Base-by-base conservation (phyloP, 2,113 vertebrate species). In the Sterrhoptilus dennistouni region DNA sequence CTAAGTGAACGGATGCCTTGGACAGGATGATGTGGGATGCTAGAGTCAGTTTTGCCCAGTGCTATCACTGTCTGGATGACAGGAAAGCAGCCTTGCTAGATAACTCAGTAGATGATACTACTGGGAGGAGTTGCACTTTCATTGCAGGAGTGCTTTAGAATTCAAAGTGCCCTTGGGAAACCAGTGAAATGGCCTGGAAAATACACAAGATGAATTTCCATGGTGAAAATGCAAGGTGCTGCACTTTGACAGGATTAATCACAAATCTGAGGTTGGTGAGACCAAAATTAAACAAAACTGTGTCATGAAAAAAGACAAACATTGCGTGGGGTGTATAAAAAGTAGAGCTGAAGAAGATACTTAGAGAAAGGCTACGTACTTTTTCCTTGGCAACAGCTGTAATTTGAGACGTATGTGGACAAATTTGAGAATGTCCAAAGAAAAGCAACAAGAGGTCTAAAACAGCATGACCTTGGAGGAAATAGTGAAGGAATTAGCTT, bases 391-490 rank as follows among this genome's bases (percentile, higher is more conserved):
- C 35, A 35, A 25, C 1, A 3, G 59, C 56, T 77, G 85, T 66
- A 89, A 93, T 88, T 70, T 66, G 59, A 95, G 94, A 47, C 0
- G 0, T 31, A 28, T 40, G 17, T 33, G 57, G 83, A 86, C 71
- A 94, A 88, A 86, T 81, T 75, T 81, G 76, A 90, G 60, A 80
- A 74, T 56, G 56, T 83, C 93, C 60, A 75, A 93, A 81, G 69
- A 59, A 95, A 96, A 95, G 60, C 17, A 95, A 74, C 27, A 75
- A 84, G 64, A 92, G 64, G 89, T 93, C 94, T 93, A 49, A 96
- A 89, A 92, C 93, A 78, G 47, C 68, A 59, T 89, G 94, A 96
- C 86, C 93, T 81, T 91, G 64, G 68, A 95, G 93, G 91, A 95
- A 96, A 93, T 38, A 75, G 56, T 54, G 83, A 68, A 81, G 42